A percentile compares a stretch with the other conserved stretches of the same genome.
Evolutionary conservation across 2,888 invertebrate genomes (phyloP).

Genomic region (Apotomis capreana): DNA sequence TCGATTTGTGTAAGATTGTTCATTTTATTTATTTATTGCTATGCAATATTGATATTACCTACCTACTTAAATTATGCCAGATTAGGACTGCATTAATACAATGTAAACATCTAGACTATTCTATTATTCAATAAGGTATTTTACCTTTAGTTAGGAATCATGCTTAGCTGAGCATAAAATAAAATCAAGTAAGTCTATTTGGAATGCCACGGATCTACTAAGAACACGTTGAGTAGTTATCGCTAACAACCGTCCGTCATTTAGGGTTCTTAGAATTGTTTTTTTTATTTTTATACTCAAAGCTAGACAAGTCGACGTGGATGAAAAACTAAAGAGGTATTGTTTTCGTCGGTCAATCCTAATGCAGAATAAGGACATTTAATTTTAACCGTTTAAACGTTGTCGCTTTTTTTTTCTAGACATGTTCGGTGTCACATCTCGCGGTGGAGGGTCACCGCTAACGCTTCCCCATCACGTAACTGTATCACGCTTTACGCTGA

Average conservation of each 20-base stretch:
- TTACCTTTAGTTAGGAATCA: conserved; percentile 35
- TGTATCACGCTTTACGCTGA: conserved; percentile 61
- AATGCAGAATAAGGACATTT: neutral
- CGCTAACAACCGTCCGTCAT: neutral
- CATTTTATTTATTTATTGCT: too few species aligned
- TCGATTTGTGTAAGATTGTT: too few species aligned
- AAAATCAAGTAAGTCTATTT: conserved; percentile 15
- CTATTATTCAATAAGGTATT: conserved; percentile 30
- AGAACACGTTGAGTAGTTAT: neutral
- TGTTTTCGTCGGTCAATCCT: neutral
- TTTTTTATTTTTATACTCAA: too few species aligned
- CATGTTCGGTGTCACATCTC: neutral
- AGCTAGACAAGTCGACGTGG: too few species aligned
- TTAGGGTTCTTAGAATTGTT: too few species aligned
- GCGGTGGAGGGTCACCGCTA: conserved; percentile 20
- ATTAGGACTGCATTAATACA: neutral
- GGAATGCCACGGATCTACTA: neutral
- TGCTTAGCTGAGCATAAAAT: conserved; percentile 35
- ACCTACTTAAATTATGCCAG: neutral
- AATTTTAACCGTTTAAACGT: neutral
- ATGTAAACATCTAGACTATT: conserved; percentile 4
- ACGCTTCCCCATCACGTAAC: conserved; percentile 53
- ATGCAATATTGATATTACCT: neutral
- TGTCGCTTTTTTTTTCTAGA: neutral
- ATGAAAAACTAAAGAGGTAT: too few species aligned